Percentiles rank a stretch among this genome's conserved stretches.
Evolutionary conservation across 2,888 invertebrate species (phyloP).

Genomic region (Philaethria dido): DNA sequence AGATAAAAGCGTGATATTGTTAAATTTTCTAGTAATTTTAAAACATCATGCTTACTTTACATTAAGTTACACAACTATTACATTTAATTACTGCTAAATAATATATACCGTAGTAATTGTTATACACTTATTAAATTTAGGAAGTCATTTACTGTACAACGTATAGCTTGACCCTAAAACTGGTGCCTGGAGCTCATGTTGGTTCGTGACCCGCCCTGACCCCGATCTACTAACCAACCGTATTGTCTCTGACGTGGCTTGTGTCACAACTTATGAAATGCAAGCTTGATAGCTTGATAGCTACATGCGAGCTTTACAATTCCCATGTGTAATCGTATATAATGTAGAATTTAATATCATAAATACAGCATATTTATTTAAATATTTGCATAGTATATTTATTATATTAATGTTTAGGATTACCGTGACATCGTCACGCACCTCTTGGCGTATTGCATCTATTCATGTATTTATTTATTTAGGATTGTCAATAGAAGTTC

Average conservation of each 20-base stretch:
- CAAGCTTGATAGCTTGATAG: conserved; percentile 19
- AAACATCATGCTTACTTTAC: background rate
- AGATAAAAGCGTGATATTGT: too few species aligned
- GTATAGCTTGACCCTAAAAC: conserved; percentile 70
- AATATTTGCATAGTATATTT: background rate
- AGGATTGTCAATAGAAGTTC: too few species aligned
- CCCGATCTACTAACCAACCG: conserved; percentile 76
- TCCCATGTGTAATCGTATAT: background rate
- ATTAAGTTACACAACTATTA: background rate
- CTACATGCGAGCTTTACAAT: conserved; percentile 15
- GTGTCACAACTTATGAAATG: conserved; percentile 38
- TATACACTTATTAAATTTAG: conserved; percentile 39
- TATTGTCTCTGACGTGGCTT: conserved; percentile 63
- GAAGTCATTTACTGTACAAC: conserved; percentile 37
- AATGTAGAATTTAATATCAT: background rate
- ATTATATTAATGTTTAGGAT: too few species aligned
- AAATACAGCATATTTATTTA: background rate
- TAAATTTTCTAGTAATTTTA: too few species aligned
- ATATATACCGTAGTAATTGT: conserved; percentile 16
- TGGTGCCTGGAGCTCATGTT: conserved; percentile 53
- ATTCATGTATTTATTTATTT: too few species aligned
- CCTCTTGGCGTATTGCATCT: too few species aligned
- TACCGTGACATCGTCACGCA: too few species aligned
- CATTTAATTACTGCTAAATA: conserved; percentile 25
- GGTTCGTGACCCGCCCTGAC: conserved; percentile 78